Percentiles rank a stretch among this genome's conserved stretches.
Conservation (phyloP, 1,140 invertebrate species). For the Caenorhabditis brenneri region DNA sequence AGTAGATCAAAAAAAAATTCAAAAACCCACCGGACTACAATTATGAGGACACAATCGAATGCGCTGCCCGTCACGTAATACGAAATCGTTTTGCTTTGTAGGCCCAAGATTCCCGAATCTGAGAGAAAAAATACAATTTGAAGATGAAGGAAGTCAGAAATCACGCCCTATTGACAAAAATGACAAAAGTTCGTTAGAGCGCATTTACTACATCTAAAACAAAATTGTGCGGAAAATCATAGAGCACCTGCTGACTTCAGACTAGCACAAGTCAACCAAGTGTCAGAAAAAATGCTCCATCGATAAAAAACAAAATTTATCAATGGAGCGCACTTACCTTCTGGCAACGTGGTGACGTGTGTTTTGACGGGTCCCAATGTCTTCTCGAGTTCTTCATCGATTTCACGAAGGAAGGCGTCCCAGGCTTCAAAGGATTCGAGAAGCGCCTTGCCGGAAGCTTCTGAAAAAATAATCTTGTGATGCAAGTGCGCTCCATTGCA, state of each 20-base stretch:
- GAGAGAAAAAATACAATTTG: background rate
- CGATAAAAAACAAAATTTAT: too few species aligned
- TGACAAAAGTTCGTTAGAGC: too few species aligned
- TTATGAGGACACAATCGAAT: conserved; percentile 44
- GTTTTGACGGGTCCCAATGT: conserved; percentile 32
- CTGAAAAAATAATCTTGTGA: too few species aligned
- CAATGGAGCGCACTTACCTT: background rate
- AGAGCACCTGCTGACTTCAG: too few species aligned
- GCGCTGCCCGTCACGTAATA: conserved; percentile 45
- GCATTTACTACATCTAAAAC: too few species aligned
- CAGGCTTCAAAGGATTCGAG: conserved; percentile 12
- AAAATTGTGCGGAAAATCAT: too few species aligned
- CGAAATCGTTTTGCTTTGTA: conserved; percentile 47
- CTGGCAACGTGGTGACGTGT: background rate
- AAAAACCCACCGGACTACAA: conserved; percentile 39
- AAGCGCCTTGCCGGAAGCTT: conserved; percentile 16
- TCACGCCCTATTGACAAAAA: too few species aligned
- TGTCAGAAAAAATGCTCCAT: too few species aligned
- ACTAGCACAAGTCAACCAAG: background rate
- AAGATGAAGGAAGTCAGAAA: too few species aligned
- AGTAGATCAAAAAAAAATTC: too few species aligned
- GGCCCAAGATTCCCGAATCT: conserved; percentile 42
- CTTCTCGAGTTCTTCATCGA: conserved; percentile 43
- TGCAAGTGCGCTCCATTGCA: too few species aligned
- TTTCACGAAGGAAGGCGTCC: conserved; percentile 1